Conservation (phyloP, 2,797 vertebrate genomes). For the Myotis vivesi region DNA sequence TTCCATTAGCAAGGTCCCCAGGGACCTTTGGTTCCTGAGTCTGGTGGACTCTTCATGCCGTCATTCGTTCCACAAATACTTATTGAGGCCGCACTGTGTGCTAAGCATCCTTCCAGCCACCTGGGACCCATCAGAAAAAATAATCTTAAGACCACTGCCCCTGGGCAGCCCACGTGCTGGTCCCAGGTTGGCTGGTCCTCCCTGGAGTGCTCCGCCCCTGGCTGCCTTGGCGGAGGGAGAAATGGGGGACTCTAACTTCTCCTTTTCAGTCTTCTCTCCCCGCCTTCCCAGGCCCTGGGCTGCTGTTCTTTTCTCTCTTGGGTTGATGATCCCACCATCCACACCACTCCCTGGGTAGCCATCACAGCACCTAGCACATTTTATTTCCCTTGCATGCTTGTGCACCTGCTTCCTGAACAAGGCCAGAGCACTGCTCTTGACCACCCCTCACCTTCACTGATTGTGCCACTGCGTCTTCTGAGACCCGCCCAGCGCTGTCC, state of each 20-base stretch:
- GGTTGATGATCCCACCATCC: not conserved
- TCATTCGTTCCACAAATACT: not conserved
- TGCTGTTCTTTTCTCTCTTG: not conserved
- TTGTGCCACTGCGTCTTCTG: not conserved
- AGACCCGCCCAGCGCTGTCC: rapidly evolving
- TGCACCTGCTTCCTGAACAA: not conserved
- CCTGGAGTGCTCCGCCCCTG: not conserved
- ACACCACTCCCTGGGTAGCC: not conserved
- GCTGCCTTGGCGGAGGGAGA: not conserved
- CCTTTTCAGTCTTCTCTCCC: not conserved
- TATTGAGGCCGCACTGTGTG: not conserved
- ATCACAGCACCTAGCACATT: not conserved
- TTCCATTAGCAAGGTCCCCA: not conserved
- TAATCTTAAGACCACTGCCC: not conserved
- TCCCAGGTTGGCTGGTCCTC: not conserved
- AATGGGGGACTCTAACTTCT: not conserved
- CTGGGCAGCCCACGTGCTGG: rapidly evolving
- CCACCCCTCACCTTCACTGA: not conserved
- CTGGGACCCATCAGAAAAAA: not conserved
- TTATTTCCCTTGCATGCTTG: not conserved
- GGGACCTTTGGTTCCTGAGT: not conserved
- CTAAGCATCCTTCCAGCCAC: not conserved
- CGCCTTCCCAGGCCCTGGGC: not conserved
- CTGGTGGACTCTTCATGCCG: not conserved
- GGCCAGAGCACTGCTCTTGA: not conserved